phyloP scores from a whole-genome alignment of 2,113 vertebrate genomes.

The Leucopsar rothschildi region DNA sequence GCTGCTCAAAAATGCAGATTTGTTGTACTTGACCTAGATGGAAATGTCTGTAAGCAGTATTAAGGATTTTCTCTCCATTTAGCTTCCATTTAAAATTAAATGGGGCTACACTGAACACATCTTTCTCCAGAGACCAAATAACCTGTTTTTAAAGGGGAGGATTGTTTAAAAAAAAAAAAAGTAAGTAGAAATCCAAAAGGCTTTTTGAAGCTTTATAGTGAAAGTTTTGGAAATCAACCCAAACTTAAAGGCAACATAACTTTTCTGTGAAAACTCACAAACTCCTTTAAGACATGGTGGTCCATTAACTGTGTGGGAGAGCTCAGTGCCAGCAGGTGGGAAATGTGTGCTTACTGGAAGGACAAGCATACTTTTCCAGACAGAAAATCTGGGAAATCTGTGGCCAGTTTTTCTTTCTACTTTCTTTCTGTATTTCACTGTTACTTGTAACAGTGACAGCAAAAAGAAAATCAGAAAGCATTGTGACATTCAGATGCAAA shows the following conservation, averaged over 20 bases:
- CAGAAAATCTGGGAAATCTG: not conserved
- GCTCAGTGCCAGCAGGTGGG: not conserved
- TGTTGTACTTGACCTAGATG: conserved; percentile 43
- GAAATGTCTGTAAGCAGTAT: not conserved
- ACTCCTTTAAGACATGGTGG: not conserved
- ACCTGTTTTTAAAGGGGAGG: not conserved
- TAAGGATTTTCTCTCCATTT: conserved; percentile 24
- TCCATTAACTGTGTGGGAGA: not conserved
- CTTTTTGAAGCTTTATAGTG: not conserved
- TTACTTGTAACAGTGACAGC: not conserved
- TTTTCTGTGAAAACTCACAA: not conserved
- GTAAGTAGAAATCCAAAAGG: not conserved
- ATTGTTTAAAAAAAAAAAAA: not conserved
- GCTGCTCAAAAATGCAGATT: not conserved
- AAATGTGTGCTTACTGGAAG: not conserved
- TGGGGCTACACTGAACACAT: not conserved
- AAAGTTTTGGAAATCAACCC: not conserved
- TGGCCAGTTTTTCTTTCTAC: not conserved
- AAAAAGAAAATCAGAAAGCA: not conserved
- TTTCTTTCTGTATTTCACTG: not conserved
- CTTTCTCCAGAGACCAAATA: conserved; percentile 11
- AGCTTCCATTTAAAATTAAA: conserved; percentile 14
- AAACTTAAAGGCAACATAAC: not conserved
- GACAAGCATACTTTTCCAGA: not conserved
- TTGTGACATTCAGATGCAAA: not conserved